phyloP scores from a whole-genome alignment of 2,888 invertebrate genomes.

The Sarcophaga caerulescens region DNA sequence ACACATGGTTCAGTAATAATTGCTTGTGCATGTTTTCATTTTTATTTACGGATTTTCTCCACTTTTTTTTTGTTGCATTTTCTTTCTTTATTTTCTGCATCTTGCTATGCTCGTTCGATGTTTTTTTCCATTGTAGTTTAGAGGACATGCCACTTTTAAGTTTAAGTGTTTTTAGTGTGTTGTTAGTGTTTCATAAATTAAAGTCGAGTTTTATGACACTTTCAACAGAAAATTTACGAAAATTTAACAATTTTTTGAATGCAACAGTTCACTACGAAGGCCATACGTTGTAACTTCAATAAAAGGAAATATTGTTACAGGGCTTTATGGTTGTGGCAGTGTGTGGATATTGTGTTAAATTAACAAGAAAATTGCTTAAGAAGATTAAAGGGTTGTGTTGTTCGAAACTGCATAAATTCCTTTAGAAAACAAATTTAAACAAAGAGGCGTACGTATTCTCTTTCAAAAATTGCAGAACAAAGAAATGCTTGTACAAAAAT shows the following conservation, averaged over 20 bases:
- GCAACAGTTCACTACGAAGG: conserved; percentile 41
- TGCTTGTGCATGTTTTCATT: conserved; percentile 60
- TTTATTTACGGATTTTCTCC: conserved; percentile 36
- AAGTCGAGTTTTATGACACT: conserved; percentile 43
- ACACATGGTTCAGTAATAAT: conserved; percentile 64
- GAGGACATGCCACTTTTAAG: conserved; percentile 49
- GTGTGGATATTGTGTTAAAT: neutral
- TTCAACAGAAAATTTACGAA: neutral
- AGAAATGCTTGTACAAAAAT: too few relatives aligned
- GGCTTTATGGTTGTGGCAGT: neutral
- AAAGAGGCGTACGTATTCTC: too few relatives aligned
- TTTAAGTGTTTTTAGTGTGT: conserved; percentile 16
- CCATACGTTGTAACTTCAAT: neutral
- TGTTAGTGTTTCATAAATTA: conserved; percentile 43
- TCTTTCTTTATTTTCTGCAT: neutral
- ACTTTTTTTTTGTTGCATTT: neutral
- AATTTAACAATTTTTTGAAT: conserved; percentile 12
- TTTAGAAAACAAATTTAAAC: too few relatives aligned
- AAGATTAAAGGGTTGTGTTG: neutral
- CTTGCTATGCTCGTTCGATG: too few relatives aligned
- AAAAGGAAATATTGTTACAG: neutral
- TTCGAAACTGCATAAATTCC: neutral
- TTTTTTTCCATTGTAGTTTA: conserved; percentile 4
- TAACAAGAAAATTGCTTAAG: neutral
- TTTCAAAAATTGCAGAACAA: too few relatives aligned